A percentile compares a stretch with the other conserved stretches of the same genome.
phyloP scores from a whole-genome alignment of 1,140 invertebrate species.

The Marisa cornuarietis region DNA sequence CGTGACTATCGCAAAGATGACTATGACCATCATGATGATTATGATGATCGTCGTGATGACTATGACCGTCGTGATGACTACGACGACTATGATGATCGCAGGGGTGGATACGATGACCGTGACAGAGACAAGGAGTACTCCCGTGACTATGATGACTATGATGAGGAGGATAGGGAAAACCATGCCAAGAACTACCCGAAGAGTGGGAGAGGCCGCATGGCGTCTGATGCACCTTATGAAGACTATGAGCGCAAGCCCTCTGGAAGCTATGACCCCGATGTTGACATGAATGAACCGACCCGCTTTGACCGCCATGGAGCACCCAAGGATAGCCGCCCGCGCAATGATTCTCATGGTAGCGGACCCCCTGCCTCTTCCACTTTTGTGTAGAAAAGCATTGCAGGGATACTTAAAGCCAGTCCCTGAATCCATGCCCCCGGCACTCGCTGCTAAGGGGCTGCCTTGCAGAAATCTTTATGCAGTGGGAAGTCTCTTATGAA shows the following conservation, averaged over 20 bases:
- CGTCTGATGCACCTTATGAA: conserved; percentile 7
- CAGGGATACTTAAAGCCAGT: too few species aligned
- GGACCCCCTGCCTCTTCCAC: conserved; percentile 12
- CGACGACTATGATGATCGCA: conserved; percentile 14
- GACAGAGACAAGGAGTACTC: background rate
- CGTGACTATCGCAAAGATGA: conserved; percentile 29
- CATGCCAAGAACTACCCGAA: too few species aligned
- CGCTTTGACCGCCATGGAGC: conserved; percentile 19
- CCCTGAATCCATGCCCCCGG: background rate
- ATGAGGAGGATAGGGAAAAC: too few species aligned
- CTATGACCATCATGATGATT: conserved; percentile 18
- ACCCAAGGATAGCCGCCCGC: background rate
- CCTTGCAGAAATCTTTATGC: background rate
- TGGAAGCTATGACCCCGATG: conserved; percentile 21
- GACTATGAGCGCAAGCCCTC: conserved; percentile 23
- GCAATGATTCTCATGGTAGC: background rate
- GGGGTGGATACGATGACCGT: background rate
- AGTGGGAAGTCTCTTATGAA: background rate
- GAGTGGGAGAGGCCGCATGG: too few species aligned
- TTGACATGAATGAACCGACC: conserved; percentile 17
- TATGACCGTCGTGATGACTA: conserved; percentile 16
- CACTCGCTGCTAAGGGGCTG: too few species aligned
- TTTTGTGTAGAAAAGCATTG: background rate
- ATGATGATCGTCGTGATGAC: conserved; percentile 26
- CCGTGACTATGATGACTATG: conserved; percentile 1